These are phyloP conservation scores for Mormyrus iriodes DNA, from an alignment of 2,113 vertebrate genomes.

Conservation along the genomic window DNA sequence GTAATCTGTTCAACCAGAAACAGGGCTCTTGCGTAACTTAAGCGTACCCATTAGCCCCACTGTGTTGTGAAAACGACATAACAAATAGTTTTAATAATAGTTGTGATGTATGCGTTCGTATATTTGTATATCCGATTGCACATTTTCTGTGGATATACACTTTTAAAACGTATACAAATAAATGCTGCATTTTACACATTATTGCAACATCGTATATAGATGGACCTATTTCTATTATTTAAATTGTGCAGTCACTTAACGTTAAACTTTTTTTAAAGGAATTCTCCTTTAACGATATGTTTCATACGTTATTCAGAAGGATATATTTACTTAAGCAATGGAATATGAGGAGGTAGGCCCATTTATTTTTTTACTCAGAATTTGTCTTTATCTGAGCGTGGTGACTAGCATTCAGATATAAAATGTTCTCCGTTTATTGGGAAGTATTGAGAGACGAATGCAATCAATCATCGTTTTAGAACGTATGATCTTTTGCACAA, in stretches of 20 bases:
- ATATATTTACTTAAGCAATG: neutral
- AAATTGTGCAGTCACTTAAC: neutral
- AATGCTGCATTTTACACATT: neutral
- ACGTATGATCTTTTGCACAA: neutral
- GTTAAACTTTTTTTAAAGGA: neutral
- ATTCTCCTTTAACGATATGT: neutral
- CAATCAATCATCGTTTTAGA: neutral
- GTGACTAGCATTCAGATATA: neutral
- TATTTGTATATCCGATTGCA: neutral
- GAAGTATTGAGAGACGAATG: neutral
- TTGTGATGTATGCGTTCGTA: neutral
- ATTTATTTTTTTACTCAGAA: neutral
- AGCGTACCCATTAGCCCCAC: neutral
- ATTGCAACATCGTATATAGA: neutral
- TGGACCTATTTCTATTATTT: neutral
- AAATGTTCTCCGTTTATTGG: neutral
- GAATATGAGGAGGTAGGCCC: neutral
- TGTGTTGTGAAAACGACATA: neutral
- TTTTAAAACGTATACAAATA: neutral
- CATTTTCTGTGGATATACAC: neutral
- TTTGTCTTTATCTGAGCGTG: neutral
- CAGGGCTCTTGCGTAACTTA: neutral
- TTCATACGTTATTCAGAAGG: neutral
- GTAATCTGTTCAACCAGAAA: neutral
- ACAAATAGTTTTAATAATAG: neutral